Evolutionary conservation across 2,113 vertebrate genomes (phyloP).

Genomic region (Bubo bubo): DNA sequence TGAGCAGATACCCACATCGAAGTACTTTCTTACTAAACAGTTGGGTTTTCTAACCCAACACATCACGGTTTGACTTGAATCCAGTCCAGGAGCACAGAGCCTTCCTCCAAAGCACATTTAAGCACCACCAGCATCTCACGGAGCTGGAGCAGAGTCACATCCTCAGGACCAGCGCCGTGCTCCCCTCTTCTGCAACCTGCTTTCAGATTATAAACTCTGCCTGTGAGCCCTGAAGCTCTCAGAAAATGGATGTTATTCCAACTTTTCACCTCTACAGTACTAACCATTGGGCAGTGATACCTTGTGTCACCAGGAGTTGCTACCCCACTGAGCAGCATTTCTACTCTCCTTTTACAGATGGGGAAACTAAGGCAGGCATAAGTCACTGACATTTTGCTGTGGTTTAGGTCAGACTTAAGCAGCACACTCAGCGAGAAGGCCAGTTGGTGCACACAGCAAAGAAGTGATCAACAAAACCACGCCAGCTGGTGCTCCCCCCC

Average conservation of each 20-base stretch:
- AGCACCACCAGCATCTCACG: not conserved
- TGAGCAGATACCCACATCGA: accelerated
- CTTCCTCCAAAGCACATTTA: not conserved
- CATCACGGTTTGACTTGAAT: not conserved
- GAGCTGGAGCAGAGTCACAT: not conserved
- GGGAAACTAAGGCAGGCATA: not conserved
- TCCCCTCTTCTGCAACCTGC: not conserved
- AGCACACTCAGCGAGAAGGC: accelerated
- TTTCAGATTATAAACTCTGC: not conserved
- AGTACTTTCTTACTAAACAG: not conserved
- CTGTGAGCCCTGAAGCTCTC: not conserved
- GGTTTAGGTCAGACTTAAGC: not conserved
- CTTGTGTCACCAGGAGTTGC: not conserved
- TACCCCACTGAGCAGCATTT: not conserved
- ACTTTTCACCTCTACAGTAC: not conserved
- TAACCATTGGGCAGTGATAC: not conserved
- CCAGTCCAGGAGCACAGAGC: not conserved
- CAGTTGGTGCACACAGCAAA: not conserved
- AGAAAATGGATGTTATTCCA: not conserved
- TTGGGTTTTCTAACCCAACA: not conserved
- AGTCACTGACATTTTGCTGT: not conserved
- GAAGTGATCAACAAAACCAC: not conserved
- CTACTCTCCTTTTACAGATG: not conserved
- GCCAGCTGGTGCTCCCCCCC: not conserved
- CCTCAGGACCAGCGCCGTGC: accelerated